A percentile compares a stretch with the other conserved stretches of the same genome.
Conservation (phyloP, 2,797 vertebrate genomes). For the Anas bahamensis region DNA sequence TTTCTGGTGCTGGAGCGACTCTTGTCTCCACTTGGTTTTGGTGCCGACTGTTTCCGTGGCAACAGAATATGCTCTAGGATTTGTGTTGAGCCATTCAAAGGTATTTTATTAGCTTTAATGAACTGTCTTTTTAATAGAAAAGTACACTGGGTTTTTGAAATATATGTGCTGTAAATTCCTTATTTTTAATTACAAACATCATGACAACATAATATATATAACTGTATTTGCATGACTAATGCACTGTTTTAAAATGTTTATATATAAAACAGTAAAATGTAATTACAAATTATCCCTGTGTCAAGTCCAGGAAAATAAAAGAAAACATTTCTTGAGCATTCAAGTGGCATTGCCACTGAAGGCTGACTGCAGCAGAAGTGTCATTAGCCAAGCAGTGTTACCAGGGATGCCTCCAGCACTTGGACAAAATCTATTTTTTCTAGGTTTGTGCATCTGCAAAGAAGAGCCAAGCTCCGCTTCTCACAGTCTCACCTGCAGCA, state of each 20-base stretch:
- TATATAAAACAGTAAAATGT: neutral
- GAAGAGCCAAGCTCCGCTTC: neutral
- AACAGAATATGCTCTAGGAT: neutral
- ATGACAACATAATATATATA: neutral
- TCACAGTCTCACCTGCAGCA: neutral
- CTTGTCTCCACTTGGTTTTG: neutral
- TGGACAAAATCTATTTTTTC: neutral
- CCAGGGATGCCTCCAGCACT: neutral
- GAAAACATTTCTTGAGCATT: neutral
- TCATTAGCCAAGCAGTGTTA: neutral
- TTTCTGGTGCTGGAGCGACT: neutral
- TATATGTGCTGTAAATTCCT: neutral
- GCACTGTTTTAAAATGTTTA: neutral
- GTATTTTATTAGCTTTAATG: neutral
- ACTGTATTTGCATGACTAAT: neutral
- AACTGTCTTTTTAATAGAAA: neutral
- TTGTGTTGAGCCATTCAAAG: neutral
- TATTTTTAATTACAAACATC: conserved; percentile 14
- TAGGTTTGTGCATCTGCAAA: neutral
- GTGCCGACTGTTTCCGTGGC: conserved; percentile 19
- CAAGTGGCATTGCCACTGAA: neutral
- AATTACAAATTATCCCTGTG: neutral
- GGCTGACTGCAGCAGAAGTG: neutral
- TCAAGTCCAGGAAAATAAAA: neutral
- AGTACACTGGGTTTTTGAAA: neutral